Evolutionary conservation across 2,113 vertebrate species (phyloP).

Genomic region (Rhombomys opimus): DNA sequence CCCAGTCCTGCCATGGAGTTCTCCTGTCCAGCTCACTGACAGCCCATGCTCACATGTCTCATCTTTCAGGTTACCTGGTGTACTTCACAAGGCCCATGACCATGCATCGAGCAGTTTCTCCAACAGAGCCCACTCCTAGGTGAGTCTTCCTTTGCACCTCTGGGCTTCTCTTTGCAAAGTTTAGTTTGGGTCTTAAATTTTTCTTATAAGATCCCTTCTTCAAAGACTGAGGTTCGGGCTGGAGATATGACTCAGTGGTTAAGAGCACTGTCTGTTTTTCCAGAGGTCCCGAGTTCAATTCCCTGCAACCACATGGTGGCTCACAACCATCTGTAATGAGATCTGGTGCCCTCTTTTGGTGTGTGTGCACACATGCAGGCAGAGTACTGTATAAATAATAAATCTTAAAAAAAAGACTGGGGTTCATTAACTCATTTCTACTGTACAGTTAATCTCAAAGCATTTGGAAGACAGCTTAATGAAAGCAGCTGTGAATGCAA

Average conservation of each 20-base stretch:
- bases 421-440: conserved; percentile 25
- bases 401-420: background rate
- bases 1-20: background rate
- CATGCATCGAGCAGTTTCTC: conserved; percentile 94
- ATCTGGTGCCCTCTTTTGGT: too few species aligned
- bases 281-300: too few species aligned
- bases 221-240: background rate
- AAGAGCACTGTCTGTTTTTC: too few species aligned
- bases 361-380: too few species aligned
- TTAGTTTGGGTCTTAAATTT: conserved; percentile 14
- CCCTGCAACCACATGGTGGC: too few species aligned
- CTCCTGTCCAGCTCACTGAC: background rate
- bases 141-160: conserved; percentile 74
- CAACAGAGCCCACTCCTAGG: conserved; percentile 97
- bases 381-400: too few species aligned
- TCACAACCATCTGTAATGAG: too few species aligned
- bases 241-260: too few species aligned
- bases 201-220: background rate
- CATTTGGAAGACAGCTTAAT: conserved; percentile 1
- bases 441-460: background rate
- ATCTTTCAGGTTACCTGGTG: conserved; percentile 92
- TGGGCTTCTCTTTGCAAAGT: background rate
- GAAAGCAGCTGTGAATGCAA: conserved; percentile 41
- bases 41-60: conserved; percentile 8
- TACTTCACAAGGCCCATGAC: conserved; percentile 98